These are phyloP conservation scores for Heliconius himera DNA, from an alignment of 1,140 invertebrate genomes.

Conservation along the genomic window DNA sequence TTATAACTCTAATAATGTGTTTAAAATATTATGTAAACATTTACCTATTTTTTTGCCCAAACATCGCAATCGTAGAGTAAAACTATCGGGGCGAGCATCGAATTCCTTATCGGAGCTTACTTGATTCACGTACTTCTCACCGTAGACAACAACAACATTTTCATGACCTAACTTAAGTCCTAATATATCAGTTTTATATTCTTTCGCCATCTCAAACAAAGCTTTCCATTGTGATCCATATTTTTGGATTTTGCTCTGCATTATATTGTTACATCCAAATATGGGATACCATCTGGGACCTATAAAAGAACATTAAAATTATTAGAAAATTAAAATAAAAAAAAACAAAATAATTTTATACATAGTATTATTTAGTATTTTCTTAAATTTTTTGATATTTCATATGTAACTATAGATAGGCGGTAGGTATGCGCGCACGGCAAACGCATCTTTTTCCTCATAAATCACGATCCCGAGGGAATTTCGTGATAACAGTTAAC, in stretches of 20 bases:
- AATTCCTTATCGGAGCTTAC: slow-evolving; percentile 24
- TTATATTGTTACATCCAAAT: slow-evolving; percentile 27
- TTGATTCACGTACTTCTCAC: slow-evolving; percentile 30
- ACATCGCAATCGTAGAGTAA: slow-evolving; percentile 26
- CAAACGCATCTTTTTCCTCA: no score
- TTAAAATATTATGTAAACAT: neutral
- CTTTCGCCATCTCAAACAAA: slow-evolving; percentile 31
- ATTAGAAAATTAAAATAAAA: neutral
- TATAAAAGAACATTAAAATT: neutral
- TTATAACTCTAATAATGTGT: no score
- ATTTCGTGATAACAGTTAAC: no score
- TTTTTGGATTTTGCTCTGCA: slow-evolving; percentile 21
- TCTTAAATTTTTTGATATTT: no score
- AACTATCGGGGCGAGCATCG: slow-evolving; percentile 32
- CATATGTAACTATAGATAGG: no score
- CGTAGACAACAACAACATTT: slow-evolving; percentile 27
- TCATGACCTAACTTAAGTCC: slow-evolving; percentile 32
- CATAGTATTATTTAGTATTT: no score
- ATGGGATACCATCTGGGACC: slow-evolving; percentile 36
- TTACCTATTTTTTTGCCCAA: slow-evolving; percentile 31
- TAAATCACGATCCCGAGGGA: no score
- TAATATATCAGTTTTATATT: slow-evolving; percentile 27
- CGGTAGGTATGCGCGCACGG: no score
- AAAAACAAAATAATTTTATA: neutral
- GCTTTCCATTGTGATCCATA: slow-evolving; percentile 33